phyloP scores from a whole-genome alignment of 2,113 vertebrate species.

The Tachuris rubrigastra region DNA sequence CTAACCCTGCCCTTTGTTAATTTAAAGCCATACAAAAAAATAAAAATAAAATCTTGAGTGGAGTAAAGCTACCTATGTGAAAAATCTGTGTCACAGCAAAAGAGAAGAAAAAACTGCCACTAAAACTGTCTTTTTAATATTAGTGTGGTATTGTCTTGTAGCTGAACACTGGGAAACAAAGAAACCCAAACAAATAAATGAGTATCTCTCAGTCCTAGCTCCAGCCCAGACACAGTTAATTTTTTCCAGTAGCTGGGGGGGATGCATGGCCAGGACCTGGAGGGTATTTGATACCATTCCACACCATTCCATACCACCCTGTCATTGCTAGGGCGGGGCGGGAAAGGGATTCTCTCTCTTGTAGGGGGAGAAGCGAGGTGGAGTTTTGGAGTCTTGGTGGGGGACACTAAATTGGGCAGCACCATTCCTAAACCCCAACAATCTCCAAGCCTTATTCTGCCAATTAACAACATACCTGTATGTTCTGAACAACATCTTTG shows the following conservation, averaged over 20 bases:
- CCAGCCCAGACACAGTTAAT: neutral
- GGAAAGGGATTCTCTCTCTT: neutral
- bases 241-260: neutral
- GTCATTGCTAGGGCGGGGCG: neutral
- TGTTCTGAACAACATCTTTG: conserved; percentile 87
- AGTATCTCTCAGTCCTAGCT: neutral
- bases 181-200: neutral
- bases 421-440: neutral
- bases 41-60: neutral
- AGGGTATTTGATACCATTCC: neutral
- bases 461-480: conserved; percentile 80
- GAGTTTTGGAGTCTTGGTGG: neutral
- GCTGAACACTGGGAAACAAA: neutral
- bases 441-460: neutral
- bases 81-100: neutral
- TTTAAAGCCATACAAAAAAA: neutral
- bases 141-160: neutral
- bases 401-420: neutral
- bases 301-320: neutral
- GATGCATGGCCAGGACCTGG: neutral
- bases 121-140: neutral
- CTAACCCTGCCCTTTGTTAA: neutral
- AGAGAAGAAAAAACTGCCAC: neutral
- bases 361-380: neutral
- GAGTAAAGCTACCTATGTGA: neutral